Evolutionary conservation across 92 coral and sea anemone genomes (phyloP).

Genomic region (Porites lobata): DNA sequence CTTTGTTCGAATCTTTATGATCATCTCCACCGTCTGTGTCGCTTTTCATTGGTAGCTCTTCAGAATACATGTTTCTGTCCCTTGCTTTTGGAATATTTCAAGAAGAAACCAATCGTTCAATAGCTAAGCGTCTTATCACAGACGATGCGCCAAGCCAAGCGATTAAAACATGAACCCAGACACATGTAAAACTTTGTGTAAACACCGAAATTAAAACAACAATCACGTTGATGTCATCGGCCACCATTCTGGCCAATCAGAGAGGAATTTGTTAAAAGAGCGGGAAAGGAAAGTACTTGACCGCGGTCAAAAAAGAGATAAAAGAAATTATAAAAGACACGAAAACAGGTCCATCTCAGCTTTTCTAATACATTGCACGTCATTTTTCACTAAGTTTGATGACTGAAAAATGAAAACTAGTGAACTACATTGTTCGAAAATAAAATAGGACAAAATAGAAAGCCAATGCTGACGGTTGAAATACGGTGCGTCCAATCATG

Average conservation of each 20-base stretch:
- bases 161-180: not conserved
- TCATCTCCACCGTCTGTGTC: not conserved
- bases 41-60: conserved; percentile 21
- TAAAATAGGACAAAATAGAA: no score
- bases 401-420: no score
- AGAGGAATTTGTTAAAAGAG: not conserved
- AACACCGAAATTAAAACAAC: not conserved
- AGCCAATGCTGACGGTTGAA: no score
- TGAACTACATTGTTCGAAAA: no score
- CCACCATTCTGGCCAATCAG: conserved; percentile 12
- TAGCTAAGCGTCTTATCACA: not conserved
- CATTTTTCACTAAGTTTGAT: no score
- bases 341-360: no score
- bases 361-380: no score
- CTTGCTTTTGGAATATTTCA: not conserved
- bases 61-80: conserved; percentile 9
- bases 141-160: not conserved
- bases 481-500: no score
- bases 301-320: not conserved
- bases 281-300: conserved; percentile 8
- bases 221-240: not conserved
- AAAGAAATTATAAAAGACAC: not conserved
- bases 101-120: not conserved
- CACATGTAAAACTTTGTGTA: not conserved
- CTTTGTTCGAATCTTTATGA: not conserved